Evolutionary conservation across 2,113 vertebrate species (phyloP), one percentile per base, ranked within the genome.

Genomic region (Panurus biarmicus): DNA sequence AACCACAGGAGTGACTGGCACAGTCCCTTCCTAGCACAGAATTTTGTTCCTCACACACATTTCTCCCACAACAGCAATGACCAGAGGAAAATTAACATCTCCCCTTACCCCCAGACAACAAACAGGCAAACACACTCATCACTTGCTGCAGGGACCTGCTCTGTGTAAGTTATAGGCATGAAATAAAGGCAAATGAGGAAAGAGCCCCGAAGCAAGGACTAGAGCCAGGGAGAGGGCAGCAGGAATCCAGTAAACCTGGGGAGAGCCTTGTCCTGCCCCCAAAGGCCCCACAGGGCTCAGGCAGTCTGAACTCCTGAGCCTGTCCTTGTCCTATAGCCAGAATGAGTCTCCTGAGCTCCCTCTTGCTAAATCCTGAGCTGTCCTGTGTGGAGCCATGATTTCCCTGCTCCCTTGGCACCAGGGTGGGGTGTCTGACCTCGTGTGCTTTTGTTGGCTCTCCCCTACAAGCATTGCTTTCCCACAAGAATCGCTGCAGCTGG

Each of bases 81-180:
- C 35, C 14, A 61, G 7, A 10, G 71, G 93, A 94, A 95, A 97
- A 91, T 83, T 18, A 96, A 65, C 12, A 3, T 44, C 88, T 87
- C 87, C 90, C 48, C 64, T 93, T 78, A 50, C 69, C 69, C 84
- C 86, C 87, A 91, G 93, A 95, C 92, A 44, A 89, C 89, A 72
- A 67, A 29, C 92, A 96, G 96, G 92, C 95, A 96, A 97, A 97
- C 78, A 96, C 94, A 85, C 31, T 38, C 86, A 47, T 75, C 94
- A 97, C 97, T 97, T 96, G 83, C 95, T 95, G 87, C 92, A 96
- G 35, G 45, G 82, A 69, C 84, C 87, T 94, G 89, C 75, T 89
- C 40, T 69, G 80, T 78, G 4, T 15, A 40, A 33, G 53, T 54
- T 90, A 84, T 76, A 96, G 97, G 93, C 57, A 92, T 85, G 94